Base-by-base conservation (phyloP, 1,140 invertebrate genomes). In the Brachionus paranguensis region DNA sequence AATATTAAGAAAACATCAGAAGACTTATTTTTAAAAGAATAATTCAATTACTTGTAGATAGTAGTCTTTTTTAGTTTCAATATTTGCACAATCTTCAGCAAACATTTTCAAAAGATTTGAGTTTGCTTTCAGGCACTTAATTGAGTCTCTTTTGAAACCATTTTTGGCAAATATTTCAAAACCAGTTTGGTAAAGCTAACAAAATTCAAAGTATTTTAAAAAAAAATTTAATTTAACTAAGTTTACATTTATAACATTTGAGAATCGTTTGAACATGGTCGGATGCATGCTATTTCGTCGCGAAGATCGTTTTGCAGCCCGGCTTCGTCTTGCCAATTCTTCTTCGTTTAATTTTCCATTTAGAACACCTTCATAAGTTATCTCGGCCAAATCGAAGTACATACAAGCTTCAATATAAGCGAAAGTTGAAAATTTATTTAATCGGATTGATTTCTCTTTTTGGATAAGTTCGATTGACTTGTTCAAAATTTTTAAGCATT, bases 101-200 rank as follows among this genome's bases (percentile, higher is more conserved):
- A 81, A 81, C 27, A 20, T 43, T 43, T 60, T 81, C 0, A 81
- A n/a, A 0, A 81, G 53, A 33, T 81, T 81, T 41, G 78, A 24
- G 17, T n/a, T 60, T 29, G 78, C 50, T 68, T 24, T 64, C 29
- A 81, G 41, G 11, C 37, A 41, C 12, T 64, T 12, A 43, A 41
- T 55, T 1, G 78, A 53, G 7, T 81, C 78, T 29, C 64, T 27
- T 68, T 64, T 81, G 20, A 29, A 45, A 37, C 64, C 53, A 64
- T 81, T 81, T 24, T 64, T 33, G 24, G 41, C 29, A 20, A 81
- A 81, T n/a, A 64, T 64, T 47, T 81, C 78, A 81, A 81, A 60
- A 29, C 78, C 27, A 17, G 33, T 81, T 60, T 81, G 53, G 20
- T 81, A 81, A 47, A 45, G 41, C 78, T 81, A 55, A 24, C 27